Base-by-base conservation (phyloP, 1,140 invertebrate species). In the Habropoda laboriosa region DNA sequence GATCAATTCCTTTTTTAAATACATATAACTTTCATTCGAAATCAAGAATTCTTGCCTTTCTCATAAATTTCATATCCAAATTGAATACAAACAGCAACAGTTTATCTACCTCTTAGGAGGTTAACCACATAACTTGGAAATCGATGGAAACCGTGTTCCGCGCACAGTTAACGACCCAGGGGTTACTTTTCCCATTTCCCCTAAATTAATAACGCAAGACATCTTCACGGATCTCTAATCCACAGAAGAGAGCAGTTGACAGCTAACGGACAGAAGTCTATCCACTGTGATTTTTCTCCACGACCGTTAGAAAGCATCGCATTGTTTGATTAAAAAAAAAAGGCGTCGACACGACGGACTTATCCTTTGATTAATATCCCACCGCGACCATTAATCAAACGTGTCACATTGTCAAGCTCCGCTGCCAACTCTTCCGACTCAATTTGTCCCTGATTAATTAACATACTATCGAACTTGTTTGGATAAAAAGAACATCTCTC, bases 391-490 rank as follows among this genome's bases (percentile, higher is more conserved):
- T 30, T 66, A 30, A 66, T 66, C 63, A 66, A 47, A 66, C 63
- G 18, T 18, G 40, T 30, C 27, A 12, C 16, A 21, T 47, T 47
- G 42, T 66, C 42, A 16, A 32, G 10, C 10, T 5, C 3, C 8
- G 2, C 40, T 0, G 18, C 16, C 7, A 21, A 12, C 18, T 64
- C 40, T 13, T n/a, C 42, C 16, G n/a, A 66, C 27, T 66, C 42
- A n/a, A 66, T 70, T 70, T 61, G n/a, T 61, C 42, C 32, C 24
- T 24, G 32, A 38, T 40, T 70, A 70, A 70, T 70, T 70, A 38
- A 40, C 35, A 27, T 21, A 53, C 40, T 21, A 10, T 7, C 2
- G 10, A 30, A 13, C 18, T 47, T 27, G 40, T 24, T 40, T 16
- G 16, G 35, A 61, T 38, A 38, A 38, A 38, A 60, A 8, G 12